Conservation (phyloP, 53 echinoderm and acorn worm species). For the Apostichopus leukothele region DNA sequence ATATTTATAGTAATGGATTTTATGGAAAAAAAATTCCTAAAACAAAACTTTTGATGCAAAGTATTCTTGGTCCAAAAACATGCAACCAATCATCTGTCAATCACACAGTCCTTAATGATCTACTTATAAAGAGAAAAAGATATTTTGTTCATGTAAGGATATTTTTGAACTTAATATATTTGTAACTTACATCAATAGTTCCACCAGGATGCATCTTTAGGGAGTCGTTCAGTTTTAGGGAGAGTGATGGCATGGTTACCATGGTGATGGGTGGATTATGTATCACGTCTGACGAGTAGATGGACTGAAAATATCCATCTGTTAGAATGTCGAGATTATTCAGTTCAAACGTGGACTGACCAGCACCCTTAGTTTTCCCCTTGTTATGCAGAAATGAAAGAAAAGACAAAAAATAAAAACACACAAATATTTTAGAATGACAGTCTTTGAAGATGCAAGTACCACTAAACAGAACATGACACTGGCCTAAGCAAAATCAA, state of each 20-base stretch:
- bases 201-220: slow-evolving; percentile 84
- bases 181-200: slow-evolving; percentile 55
- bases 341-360: slow-evolving; percentile 55
- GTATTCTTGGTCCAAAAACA: too few relatives aligned
- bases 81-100: too few relatives aligned
- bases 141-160: too few relatives aligned
- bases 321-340: slow-evolving; percentile 64
- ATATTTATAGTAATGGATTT: too few relatives aligned
- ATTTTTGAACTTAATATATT: neutral
- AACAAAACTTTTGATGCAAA: too few relatives aligned
- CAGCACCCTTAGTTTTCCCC: slow-evolving; percentile 18
- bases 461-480: neutral
- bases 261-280: slow-evolving; percentile 42
- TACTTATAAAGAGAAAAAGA: too few relatives aligned
- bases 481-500: too few relatives aligned
- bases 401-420: neutral
- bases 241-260: slow-evolving; percentile 63
- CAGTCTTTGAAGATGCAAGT: neutral
- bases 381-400: slow-evolving; percentile 51
- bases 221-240: slow-evolving; percentile 55
- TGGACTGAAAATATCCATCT: slow-evolving; percentile 66
- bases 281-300: slow-evolving; percentile 38
- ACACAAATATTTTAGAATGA: neutral
- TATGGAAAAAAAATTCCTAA: too few relatives aligned
- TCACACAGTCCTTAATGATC: too few relatives aligned